Evolutionary conservation across 2,113 vertebrate species (phyloP).

Genomic region (Pterocles burchelli): DNA sequence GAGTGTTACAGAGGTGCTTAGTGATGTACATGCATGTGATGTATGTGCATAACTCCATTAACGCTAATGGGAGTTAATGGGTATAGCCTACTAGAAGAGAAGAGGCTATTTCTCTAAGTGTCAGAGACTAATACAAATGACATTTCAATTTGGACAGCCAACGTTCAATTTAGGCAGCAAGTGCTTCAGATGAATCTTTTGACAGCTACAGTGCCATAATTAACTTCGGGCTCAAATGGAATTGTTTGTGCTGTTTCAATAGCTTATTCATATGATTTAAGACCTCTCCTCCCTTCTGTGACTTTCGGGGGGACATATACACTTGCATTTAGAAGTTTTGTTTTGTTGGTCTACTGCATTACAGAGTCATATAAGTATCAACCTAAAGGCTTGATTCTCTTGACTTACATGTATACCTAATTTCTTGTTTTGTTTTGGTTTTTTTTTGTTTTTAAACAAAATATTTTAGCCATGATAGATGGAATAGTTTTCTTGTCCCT

Average conservation of each 20-base stretch:
- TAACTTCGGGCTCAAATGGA: slow-evolving; percentile 20
- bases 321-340: neutral
- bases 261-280: neutral
- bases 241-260: slow-evolving; percentile 24
- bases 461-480: neutral
- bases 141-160: slow-evolving; percentile 55
- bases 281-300: neutral
- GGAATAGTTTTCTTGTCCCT: neutral
- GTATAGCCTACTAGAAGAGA: neutral
- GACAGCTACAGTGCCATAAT: slow-evolving; percentile 42
- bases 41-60: slow-evolving; percentile 31
- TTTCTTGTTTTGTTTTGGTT: too few relatives aligned
- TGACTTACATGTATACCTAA: neutral
- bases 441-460: neutral
- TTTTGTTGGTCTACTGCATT: neutral
- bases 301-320: neutral
- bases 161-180: slow-evolving; percentile 48
- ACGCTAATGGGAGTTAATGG: slow-evolving; percentile 52
- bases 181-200: slow-evolving; percentile 19
- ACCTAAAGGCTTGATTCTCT: neutral
- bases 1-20: neutral
- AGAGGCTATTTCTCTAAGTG: slow-evolving; percentile 27
- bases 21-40: neutral
- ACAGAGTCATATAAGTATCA: neutral
- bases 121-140: slow-evolving; percentile 51